Evolutionary conservation across 2,797 vertebrate genomes (phyloP), one percentile per base, ranked within the genome.

Genomic region (Sebastes hubbsi): DNA sequence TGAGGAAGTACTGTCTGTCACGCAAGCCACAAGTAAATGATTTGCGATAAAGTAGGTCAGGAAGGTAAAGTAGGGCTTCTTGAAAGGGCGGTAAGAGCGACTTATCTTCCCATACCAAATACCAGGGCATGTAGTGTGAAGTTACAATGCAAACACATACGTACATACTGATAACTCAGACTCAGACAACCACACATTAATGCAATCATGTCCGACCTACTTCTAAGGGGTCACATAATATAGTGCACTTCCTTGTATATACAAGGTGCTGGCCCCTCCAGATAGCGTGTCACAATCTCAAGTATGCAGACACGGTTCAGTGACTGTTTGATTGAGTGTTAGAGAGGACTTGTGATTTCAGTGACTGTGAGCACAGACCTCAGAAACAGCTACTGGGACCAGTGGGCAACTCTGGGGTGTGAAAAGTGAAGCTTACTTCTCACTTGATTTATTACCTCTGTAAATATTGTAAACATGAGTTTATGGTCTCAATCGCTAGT

Each of bases 241-340:
- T 6, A 14, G 14, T 6, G 10, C 18, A 69, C 34, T 30, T 88
- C 49, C 27, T 30, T 46, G 54, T 86, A 38, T 64, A 66, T 56
- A 12, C 29, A 78, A 62, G 27, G 34, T 62, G 58, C 32, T 27
- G 29, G 55, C 32, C 9, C 29, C 66, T 77, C 0, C 29, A 25
- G 49, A 27, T 22, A 20, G 6, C 16, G n/a, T 63, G 11, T 38
- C 58, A 49, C 10, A 82, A 38, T 38, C 13, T 78, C 1, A 72
- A 46, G 38, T 24, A 58, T 66, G 55, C 30, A 75, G 68, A 46
- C 58, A 64, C 7, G 18, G 66, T 70, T 76, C 56, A 61, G 64
- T 87, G 81, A 84, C 56, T 80, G 78, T 77, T 86, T 85, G 42
- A 88, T 72, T 72, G 74, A 75, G 65, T 24, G 62, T 25, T 30